Evolutionary conservation across 2,888 invertebrate genomes (phyloP), one percentile per base, ranked within the genome.

Genomic region (Aphidius colemani): DNA sequence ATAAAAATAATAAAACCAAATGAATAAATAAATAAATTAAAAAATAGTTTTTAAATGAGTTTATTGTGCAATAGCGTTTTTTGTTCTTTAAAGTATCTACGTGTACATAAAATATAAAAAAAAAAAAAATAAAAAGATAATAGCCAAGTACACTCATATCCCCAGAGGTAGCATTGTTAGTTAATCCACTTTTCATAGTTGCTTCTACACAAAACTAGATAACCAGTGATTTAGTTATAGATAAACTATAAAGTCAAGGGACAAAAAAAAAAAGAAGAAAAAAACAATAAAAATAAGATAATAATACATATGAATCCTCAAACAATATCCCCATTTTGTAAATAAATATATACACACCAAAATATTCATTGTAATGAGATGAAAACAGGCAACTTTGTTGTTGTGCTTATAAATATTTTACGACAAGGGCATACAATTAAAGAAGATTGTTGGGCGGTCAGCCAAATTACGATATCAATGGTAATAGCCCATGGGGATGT

Each of bases 381-480:
- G 13, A 18, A 18, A 18, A 2, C 13, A 18, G 13, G 13, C 13
- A 18, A 18, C 13, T 18, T 13, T 13, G 13, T 13, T 1, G 2
- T 18, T 18, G 13, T 18, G 13, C 13, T 18, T 18, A 18, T 18
- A 18, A 18, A 18, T 18, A 18, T 18, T 18, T 18, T 18, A 18
- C 13, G 13, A 18, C 13, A 18, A 18, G 13, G 13, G 13, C 13
- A 18, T 18, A 18, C 13, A 18, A 18, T 18, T 18, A 18, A 18
- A 18, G 13, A 18, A 18, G 13, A 18, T 18, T 39, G 41, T 49
- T 55, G 56, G 50, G 41, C 48, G 61, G 18, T 55, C 49, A 43
- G 48, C 55, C 56, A 61, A 61, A 48, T 41, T 18, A 50, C 59
- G 50, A 56, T 61, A 55, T 43, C 61, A 41, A 61, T 61, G 61